Percentiles rank a stretch among this genome's conserved stretches.
These are phyloP conservation scores for Euborellia annulipes DNA, from an alignment of 1,140 invertebrate genomes.

Conservation along the genomic window DNA sequence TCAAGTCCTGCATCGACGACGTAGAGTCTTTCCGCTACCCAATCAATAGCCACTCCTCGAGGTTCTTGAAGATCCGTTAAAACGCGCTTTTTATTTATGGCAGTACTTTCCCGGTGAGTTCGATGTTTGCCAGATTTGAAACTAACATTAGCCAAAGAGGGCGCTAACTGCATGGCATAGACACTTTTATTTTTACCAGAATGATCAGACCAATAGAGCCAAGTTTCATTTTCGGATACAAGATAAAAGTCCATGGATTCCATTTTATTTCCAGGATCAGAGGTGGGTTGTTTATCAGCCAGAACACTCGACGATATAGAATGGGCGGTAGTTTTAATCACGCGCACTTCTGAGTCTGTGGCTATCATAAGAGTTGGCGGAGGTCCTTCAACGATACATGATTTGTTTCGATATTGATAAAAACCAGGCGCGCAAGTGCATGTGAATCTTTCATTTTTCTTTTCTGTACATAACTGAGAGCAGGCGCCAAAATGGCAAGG, in stretches of 20 bases:
- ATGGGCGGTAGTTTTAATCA: conserved; percentile 27
- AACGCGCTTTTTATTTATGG: too few species aligned
- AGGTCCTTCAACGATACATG: conserved; percentile 28
- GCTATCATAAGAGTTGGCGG: conserved; percentile 42
- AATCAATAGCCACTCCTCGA: conserved; percentile 62
- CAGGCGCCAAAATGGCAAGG: conserved; percentile 50
- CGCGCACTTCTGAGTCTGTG: conserved; percentile 41
- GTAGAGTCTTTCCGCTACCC: conserved; percentile 53
- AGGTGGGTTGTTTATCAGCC: too few species aligned
- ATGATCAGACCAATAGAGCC: conserved; percentile 30
- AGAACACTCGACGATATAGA: too few species aligned
- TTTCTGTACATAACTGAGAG: conserved; percentile 55
- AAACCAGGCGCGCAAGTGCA: conserved; percentile 54
- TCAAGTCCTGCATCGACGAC: conserved; percentile 48
- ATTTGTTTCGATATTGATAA: conserved; percentile 19
- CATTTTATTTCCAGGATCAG: conserved; percentile 23
- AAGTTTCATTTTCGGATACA: too few species aligned
- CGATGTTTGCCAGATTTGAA: too few species aligned
- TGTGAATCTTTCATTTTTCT: conserved; percentile 37
- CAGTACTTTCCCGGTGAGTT: too few species aligned
- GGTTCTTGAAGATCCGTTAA: conserved; percentile 35
- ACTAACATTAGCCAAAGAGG: too few species aligned
- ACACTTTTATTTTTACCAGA: conserved; percentile 14
- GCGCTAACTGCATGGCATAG: too few species aligned
- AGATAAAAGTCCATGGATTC: conserved; percentile 34